Percentiles rank a stretch among this genome's conserved stretches.
phyloP scores from a whole-genome alignment of 2,888 invertebrate genomes.

The Phyto melanocephala region DNA sequence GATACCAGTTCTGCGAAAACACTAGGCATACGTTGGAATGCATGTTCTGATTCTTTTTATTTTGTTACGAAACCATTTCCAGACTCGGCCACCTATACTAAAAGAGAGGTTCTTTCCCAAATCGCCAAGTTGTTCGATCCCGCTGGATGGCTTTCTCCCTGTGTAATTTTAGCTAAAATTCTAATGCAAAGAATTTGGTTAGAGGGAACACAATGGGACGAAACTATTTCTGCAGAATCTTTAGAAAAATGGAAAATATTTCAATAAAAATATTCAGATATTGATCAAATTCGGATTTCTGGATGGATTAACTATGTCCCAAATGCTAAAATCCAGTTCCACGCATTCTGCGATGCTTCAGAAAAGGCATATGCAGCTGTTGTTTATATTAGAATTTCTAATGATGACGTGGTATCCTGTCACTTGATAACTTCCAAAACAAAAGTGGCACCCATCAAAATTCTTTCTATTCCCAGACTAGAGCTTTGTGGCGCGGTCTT shows the following conservation, averaged over 20 bases:
- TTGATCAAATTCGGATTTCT: background rate
- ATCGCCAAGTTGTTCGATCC: conserved; percentile 6
- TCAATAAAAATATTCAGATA: background rate
- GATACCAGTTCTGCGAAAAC: background rate
- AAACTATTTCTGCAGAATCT: background rate
- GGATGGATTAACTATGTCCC: background rate
- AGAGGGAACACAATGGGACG: background rate
- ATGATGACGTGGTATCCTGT: background rate
- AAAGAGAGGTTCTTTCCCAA: background rate
- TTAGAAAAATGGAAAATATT: background rate
- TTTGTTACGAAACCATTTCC: background rate
- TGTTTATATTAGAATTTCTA: background rate
- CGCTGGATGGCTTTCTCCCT: background rate
- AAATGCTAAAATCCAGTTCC: background rate
- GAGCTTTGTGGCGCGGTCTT: conserved; percentile 24
- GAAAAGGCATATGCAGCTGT: background rate
- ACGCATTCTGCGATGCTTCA: conserved; percentile 10
- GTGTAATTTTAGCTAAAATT: background rate
- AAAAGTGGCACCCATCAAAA: background rate
- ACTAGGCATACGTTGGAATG: no score
- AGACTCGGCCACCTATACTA: background rate
- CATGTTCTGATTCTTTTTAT: no score
- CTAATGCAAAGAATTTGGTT: background rate
- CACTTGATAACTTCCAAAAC: background rate
- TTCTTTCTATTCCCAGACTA: conserved; percentile 13